These are phyloP conservation scores for Patella caerulea DNA, from an alignment of 2,888 invertebrate genomes.

Conservation along the genomic window DNA sequence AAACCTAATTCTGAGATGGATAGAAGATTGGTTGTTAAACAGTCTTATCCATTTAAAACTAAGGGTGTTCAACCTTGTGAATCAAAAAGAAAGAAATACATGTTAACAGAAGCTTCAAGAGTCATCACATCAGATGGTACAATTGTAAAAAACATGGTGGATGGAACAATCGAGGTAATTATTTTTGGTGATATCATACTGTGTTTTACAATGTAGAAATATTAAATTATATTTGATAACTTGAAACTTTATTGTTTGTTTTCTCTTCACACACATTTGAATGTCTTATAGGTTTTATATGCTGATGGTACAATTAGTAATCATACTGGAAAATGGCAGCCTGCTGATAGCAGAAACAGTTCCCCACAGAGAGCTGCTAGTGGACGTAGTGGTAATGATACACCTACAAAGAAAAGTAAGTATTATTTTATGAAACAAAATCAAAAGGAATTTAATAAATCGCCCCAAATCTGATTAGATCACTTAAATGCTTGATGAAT, in stretches of 20 bases:
- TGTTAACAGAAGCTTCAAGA: constrained; percentile 62
- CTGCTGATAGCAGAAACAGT: constrained; percentile 41
- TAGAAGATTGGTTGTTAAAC: constrained; percentile 60
- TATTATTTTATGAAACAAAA: no score
- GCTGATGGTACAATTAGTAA: constrained; percentile 67
- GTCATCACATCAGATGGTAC: constrained; percentile 68
- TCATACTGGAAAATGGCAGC: constrained; percentile 53
- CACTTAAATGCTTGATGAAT: no score
- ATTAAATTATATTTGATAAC: no score
- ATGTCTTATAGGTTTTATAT: constrained; percentile 57
- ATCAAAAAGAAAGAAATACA: constrained; percentile 52
- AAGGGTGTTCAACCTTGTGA: constrained; percentile 64
- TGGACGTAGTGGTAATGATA: constrained; percentile 48
- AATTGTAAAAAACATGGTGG: constrained; percentile 67
- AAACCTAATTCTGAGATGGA: constrained; percentile 54
- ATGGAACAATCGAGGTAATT: constrained; percentile 67
- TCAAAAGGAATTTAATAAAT: no score
- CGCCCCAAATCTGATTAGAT: no score
- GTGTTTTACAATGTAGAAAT: no score
- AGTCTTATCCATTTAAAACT: constrained; percentile 67
- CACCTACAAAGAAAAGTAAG: constrained; percentile 53
- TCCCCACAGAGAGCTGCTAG: constrained; percentile 56
- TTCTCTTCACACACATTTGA: no score
- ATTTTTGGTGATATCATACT: not conserved
- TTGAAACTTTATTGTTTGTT: no score